Percentiles rank a stretch among this genome's conserved stretches.
Conservation (phyloP, 2,797 vertebrate species). For the Chiroxiphia lanceolata region DNA sequence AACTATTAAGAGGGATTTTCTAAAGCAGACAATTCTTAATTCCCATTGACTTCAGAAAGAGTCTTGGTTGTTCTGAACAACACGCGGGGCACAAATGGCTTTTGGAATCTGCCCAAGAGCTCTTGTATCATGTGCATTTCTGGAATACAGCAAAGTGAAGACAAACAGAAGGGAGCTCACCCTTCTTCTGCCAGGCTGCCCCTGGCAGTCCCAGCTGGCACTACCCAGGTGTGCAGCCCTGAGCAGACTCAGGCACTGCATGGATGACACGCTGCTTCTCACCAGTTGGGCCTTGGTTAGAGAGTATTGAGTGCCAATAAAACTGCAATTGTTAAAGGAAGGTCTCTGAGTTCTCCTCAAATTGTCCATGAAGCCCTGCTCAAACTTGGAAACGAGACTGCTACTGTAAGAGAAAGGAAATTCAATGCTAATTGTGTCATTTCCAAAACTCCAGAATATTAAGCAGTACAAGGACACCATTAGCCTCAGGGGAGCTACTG, state of each 20-base stretch:
- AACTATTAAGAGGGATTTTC: not conserved
- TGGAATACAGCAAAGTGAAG: not conserved
- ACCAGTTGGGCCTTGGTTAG: not conserved
- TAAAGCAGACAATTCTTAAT: not conserved
- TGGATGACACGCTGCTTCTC: rapidly evolving
- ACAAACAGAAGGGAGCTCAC: not conserved
- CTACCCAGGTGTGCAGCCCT: not conserved
- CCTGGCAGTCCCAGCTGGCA: not conserved
- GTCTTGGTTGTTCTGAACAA: not conserved
- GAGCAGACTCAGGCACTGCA: not conserved
- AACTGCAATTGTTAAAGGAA: not conserved
- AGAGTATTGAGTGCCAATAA: not conserved
- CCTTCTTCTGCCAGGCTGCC: not conserved
- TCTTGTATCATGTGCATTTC: not conserved
- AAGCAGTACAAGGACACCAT: constrained; percentile 60
- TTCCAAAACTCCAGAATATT: constrained; percentile 13
- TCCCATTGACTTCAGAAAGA: not conserved
- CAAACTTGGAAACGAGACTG: not conserved
- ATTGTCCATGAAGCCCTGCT: not conserved
- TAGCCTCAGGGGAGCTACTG: constrained; percentile 17
- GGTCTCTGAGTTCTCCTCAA: not conserved
- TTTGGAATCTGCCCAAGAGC: not conserved
- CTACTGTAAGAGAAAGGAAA: not conserved
- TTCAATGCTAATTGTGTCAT: not conserved
- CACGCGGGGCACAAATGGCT: not conserved